A percentile compares a stretch with the other conserved stretches of the same genome.
Evolutionary conservation across 2,113 vertebrate species (phyloP).

Genomic region (Chlorodrepanis virens): DNA sequence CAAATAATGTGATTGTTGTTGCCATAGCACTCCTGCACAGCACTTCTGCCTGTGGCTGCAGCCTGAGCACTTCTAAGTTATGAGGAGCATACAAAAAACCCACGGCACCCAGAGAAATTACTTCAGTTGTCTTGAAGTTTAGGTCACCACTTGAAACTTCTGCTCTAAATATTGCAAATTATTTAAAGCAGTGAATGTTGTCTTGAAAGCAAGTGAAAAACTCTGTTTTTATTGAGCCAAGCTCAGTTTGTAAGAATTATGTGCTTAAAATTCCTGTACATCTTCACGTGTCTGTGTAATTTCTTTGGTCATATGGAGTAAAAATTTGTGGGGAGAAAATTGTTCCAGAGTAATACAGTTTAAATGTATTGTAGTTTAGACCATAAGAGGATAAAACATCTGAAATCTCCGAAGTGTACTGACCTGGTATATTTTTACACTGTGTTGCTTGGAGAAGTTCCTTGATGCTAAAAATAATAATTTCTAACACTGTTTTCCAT

Average conservation of each 20-base stretch:
- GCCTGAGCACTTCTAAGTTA: neutral
- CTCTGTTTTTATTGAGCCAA: neutral
- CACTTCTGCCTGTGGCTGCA: neutral
- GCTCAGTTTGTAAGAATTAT: neutral
- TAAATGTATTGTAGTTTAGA: neutral
- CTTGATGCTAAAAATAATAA: conserved; percentile 43
- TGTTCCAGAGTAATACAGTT: neutral
- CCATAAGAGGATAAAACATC: conserved; percentile 37
- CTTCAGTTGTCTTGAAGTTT: neutral
- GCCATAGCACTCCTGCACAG: neutral
- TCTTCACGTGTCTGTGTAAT: neutral
- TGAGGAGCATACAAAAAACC: neutral
- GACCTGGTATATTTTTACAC: conserved; percentile 47
- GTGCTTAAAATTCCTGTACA: neutral
- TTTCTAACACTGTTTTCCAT: conserved; percentile 41
- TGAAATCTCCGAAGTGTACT: conserved; percentile 17
- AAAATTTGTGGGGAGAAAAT: neutral
- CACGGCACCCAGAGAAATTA: neutral
- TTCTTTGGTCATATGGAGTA: neutral
- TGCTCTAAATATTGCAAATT: neutral
- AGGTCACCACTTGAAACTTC: neutral
- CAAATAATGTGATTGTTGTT: neutral
- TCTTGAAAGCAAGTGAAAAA: neutral
- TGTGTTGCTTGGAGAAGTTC: conserved; percentile 59
- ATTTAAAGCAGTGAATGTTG: neutral